A percentile compares a stretch with the other conserved stretches of the same genome.
Conservation (phyloP, 2,113 vertebrate species). For the Actinemys pallida region DNA sequence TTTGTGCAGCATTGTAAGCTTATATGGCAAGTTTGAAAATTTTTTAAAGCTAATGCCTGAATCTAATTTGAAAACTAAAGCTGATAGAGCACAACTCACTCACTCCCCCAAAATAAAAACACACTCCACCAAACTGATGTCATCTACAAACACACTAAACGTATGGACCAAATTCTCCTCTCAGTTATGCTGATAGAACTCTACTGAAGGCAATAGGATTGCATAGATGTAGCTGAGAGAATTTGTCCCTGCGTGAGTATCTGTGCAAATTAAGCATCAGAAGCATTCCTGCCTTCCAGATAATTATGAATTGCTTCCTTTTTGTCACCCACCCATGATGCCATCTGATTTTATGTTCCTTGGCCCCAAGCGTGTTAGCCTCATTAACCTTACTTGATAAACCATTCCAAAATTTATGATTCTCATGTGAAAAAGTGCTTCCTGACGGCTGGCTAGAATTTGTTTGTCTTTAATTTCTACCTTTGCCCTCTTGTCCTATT, state of each 20-base stretch:
- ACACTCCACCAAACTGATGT: neutral
- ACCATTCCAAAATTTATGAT: conserved; percentile 61
- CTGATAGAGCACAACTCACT: neutral
- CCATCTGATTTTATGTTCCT: conserved; percentile 68
- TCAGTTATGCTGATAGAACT: neutral
- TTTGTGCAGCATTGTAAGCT: neutral
- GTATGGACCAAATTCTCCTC: neutral
- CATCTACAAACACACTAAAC: neutral
- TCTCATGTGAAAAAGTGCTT: conserved; percentile 72
- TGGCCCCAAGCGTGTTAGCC: conserved; percentile 57
- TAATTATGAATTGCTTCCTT: conserved; percentile 53
- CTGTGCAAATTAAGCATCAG: neutral
- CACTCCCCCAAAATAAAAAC: neutral
- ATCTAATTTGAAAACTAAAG: neutral
- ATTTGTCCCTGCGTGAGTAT: neutral
- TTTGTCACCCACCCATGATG: conserved; percentile 57
- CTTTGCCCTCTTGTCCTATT: conserved; percentile 72
- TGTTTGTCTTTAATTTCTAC: conserved; percentile 74
- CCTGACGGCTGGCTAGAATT: conserved; percentile 54
- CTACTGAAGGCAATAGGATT: neutral
- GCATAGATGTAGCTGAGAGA: conserved; percentile 9
- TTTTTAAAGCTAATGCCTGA: neutral
- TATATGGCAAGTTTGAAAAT: neutral
- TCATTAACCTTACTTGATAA: conserved; percentile 73
- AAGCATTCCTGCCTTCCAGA: conserved; percentile 45